These are phyloP conservation scores for Cydia amplana DNA, from an alignment of 1,140 invertebrate species.

Conservation along the genomic window DNA sequence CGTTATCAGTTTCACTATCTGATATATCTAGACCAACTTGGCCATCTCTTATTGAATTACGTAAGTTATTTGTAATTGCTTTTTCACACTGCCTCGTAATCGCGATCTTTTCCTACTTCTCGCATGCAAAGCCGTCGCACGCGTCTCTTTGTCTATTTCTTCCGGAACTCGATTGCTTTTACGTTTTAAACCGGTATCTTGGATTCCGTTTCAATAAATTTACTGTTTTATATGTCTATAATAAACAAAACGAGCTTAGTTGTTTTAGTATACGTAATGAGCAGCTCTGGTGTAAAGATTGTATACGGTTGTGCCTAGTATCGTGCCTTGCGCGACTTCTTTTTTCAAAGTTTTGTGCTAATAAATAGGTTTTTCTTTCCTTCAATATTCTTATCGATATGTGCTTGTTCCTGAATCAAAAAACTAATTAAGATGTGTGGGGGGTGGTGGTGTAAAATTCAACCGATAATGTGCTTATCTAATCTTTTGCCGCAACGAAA, in stretches of 20 bases:
- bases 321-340: background rate
- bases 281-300: too few species aligned
- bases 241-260: background rate
- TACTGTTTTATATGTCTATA: background rate
- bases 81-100: conserved; percentile 63
- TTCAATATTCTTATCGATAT: too few species aligned
- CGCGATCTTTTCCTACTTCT: conserved; percentile 58
- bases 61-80: conserved; percentile 67
- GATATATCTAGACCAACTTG: conserved; percentile 50
- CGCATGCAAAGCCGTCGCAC: conserved; percentile 41
- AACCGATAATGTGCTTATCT: too few species aligned
- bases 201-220: conserved; percentile 11
- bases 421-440: too few species aligned
- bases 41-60: conserved; percentile 62
- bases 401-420: too few species aligned
- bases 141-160: conserved; percentile 43
- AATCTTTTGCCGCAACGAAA: background rate
- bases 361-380: too few species aligned
- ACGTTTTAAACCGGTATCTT: conserved; percentile 3
- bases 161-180: conserved; percentile 30
- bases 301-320: too few species aligned
- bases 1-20: conserved; percentile 38
- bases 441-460: too few species aligned
- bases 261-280: background rate
- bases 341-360: too few species aligned